Percentiles rank a stretch among this genome's conserved stretches.
Evolutionary conservation across 1,140 invertebrate species (phyloP).

Genomic region (Drosophila sturtevanti): DNA sequence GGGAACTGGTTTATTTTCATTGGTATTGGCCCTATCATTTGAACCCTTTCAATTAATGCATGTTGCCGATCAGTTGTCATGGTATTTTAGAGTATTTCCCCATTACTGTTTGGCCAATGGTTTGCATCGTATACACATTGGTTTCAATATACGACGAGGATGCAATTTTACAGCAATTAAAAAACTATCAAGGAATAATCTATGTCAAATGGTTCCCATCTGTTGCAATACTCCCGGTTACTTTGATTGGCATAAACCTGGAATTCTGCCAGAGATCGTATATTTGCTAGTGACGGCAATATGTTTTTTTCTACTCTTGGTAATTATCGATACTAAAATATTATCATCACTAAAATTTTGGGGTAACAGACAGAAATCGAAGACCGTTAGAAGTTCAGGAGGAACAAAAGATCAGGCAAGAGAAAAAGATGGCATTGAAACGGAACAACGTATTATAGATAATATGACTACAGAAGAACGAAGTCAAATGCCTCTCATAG

Average conservation of each 20-base stretch:
- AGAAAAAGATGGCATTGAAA: conserved; percentile 73
- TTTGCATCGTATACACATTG: conserved; percentile 8
- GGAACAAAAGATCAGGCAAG: background rate
- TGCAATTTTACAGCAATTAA: background rate
- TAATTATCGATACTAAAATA: conserved; percentile 41
- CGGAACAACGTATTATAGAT: conserved; percentile 74
- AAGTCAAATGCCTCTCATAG: conserved; percentile 68
- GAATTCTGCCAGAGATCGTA: conserved; percentile 49
- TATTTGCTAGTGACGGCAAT: conserved; percentile 12
- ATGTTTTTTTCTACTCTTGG: conserved; percentile 24
- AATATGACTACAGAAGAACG: conserved; percentile 25
- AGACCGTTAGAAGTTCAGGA: background rate
- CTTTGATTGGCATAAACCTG: conserved; percentile 53
- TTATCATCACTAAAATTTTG: background rate
- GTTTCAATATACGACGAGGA: conserved; percentile 7
- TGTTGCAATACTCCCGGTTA: conserved; percentile 61
- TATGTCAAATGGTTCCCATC: conserved; percentile 14
- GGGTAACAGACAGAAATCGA: background rate
- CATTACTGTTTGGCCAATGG: conserved; percentile 86
- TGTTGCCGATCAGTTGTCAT: conserved; percentile 84
- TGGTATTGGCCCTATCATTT: conserved; percentile 85
- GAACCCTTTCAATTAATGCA: conserved; percentile 84
- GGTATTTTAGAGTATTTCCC: conserved; percentile 87
- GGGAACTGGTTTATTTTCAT: conserved; percentile 82
- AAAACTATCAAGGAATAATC: background rate